Evolutionary conservation across 2,888 invertebrate genomes (phyloP).

Genomic region (Cepaea hortensis): DNA sequence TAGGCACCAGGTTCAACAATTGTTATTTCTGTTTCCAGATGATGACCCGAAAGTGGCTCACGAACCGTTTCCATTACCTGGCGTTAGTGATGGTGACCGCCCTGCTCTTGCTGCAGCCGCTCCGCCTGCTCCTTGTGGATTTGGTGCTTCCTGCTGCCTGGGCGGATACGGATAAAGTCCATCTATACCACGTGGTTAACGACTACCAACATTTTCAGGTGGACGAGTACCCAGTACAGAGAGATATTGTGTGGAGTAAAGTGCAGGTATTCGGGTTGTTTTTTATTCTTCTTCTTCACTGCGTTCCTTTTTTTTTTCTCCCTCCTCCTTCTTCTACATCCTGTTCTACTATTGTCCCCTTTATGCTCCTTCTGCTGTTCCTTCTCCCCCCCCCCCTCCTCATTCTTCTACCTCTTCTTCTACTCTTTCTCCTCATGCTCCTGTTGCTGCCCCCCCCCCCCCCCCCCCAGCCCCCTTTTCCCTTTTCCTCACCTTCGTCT

Average conservation of each 20-base stretch:
- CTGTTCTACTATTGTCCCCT: not conserved
- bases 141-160: constrained; percentile 30
- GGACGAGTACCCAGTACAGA: not conserved
- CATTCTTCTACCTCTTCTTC: not conserved
- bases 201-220: constrained; percentile 44
- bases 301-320: not conserved
- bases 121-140: not conserved
- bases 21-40: not conserved
- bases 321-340: not conserved
- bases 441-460: not conserved
- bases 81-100: not conserved
- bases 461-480: not conserved
- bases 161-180: constrained; percentile 39
- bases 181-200: constrained; percentile 38
- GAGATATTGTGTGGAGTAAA: not conserved
- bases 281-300: not conserved
- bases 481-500: not conserved
- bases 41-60: not conserved
- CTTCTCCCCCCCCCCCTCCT: not conserved
- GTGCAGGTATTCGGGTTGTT: constrained; percentile 20
- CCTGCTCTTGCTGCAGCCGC: constrained; percentile 22
- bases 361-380: not conserved
- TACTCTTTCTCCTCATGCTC: not conserved
- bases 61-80: not conserved
- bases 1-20: no score